Conservation (phyloP, 2,113 vertebrate species). For the Myotis brandtii region DNA sequence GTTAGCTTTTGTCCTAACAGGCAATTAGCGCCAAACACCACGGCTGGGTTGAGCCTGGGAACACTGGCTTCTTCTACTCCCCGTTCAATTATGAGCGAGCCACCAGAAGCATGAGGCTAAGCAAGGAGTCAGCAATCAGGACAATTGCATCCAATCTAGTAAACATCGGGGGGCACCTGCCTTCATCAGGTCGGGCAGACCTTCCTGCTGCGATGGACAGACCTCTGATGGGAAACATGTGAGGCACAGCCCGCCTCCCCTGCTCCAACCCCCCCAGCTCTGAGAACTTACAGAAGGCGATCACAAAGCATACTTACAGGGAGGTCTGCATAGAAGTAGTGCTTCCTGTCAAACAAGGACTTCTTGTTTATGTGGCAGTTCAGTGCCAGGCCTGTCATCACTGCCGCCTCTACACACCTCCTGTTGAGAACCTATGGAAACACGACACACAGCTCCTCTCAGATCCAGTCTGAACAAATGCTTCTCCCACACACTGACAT, state of each 20-base stretch:
- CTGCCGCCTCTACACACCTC: slow-evolving; percentile 96
- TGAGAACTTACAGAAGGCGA: background rate
- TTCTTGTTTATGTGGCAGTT: slow-evolving; percentile 96
- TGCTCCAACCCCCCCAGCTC: background rate
- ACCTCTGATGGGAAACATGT: slow-evolving; percentile 62
- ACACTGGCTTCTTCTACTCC: slow-evolving; percentile 77
- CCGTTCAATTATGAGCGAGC: slow-evolving; percentile 82
- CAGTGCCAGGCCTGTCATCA: slow-evolving; percentile 96
- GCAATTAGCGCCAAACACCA: slow-evolving; percentile 78
- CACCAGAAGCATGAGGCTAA: slow-evolving; percentile 81
- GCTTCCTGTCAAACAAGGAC: slow-evolving; percentile 98
- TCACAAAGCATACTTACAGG: slow-evolving; percentile 90
- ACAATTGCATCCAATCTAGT: slow-evolving; percentile 80
- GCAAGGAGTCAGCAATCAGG: slow-evolving; percentile 84
- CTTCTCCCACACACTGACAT: slow-evolving; percentile 57
- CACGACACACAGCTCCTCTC: slow-evolving; percentile 80
- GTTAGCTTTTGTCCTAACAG: slow-evolving; percentile 77
- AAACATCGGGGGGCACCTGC: slow-evolving; percentile 72
- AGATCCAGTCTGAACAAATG: slow-evolving; percentile 69
- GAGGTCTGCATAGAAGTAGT: slow-evolving; percentile 99
- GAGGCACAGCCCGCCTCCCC: slow-evolving; percentile 17
- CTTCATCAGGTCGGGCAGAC: slow-evolving; percentile 71
- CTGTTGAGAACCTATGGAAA: slow-evolving; percentile 94
- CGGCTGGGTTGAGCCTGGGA: slow-evolving; percentile 69
- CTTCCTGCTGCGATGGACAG: slow-evolving; percentile 60